Evolutionary conservation across 1,140 invertebrate genomes (phyloP), one percentile per base, ranked within the genome.

Genomic region (Wasmannia auropunctata): DNA sequence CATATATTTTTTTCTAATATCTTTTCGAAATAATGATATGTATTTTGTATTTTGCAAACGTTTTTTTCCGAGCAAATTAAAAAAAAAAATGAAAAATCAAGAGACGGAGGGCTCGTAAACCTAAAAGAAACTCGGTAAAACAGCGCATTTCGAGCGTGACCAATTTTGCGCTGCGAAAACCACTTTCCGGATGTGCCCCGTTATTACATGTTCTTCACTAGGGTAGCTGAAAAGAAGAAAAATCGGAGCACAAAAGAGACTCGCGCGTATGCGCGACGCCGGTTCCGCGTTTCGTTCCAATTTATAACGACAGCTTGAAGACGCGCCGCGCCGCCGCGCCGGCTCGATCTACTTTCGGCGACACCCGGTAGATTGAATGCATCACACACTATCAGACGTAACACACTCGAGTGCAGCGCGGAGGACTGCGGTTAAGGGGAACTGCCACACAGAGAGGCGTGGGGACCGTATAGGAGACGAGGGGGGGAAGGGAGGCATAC

Each of bases 331-430:
- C n/a, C n/a, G n/a, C n/a, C n/a, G 49, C 5, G 2, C 22, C 8
- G 22, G 11, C 22, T n/a, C 51, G 51, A 46, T 43, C 25, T 16
- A 37, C 40, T 28, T 83, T 25, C 4, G 25, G 22, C 22, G 72
- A 85, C 72, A 85, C 72, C 70, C 81, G 81, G 81, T 85, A 85
- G 31, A 22, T 63, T 14, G 56, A 40, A 51, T 63, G 56, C 67
- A 72, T 58, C 40, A 43, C 22, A 56, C 79, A 81, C 25, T 22
- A 51, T 81, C 77, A 46, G 51, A 81, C 74, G 69, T 89, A 87
- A 89, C 81, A 51, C 56, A 85, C 74, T 76, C 83, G 54, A 60
- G 51, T 70, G 67, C 54, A 62, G 11, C 43, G 34, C 22, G 46
- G 43, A 62, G 46, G 43, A 62, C 58, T 63, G 65, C 51, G 67